Percentiles rank a stretch among this genome's conserved stretches.
phyloP scores from a whole-genome alignment of 1,140 invertebrate genomes.

The Neuroterus valhalla region DNA sequence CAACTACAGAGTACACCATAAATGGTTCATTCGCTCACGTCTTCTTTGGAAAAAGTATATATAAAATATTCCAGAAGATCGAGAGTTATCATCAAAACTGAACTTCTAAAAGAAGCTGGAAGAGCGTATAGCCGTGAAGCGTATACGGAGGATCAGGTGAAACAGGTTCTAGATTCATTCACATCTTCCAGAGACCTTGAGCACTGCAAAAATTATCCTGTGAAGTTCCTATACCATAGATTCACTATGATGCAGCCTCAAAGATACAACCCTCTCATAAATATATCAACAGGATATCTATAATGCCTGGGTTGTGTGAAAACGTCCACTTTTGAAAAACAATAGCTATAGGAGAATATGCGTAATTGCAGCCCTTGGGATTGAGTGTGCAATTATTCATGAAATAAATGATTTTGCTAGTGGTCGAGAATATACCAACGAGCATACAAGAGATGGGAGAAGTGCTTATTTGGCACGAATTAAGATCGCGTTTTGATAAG shows the following conservation, averaged over 20 bases:
- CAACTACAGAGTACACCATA: background rate
- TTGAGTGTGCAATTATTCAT: constrained; percentile 10
- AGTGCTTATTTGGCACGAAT: no score
- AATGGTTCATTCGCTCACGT: background rate
- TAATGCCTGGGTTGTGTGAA: background rate
- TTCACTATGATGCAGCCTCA: constrained; percentile 39
- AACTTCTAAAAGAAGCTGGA: constrained; percentile 52
- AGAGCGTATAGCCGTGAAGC: constrained; percentile 36
- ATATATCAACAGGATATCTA: constrained; percentile 31
- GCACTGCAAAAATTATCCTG: constrained; percentile 54
- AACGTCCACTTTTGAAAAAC: constrained; percentile 22
- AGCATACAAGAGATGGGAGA: no score
- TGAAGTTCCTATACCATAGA: constrained; percentile 51
- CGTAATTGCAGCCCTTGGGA: background rate
- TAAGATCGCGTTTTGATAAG: background rate
- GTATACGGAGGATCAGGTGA: constrained; percentile 44
- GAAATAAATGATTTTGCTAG: constrained; percentile 11
- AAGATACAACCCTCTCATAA: constrained; percentile 33
- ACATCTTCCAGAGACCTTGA: constrained; percentile 61
- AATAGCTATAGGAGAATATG: constrained; percentile 8
- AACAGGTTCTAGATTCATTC: constrained; percentile 69
- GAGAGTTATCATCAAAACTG: constrained; percentile 22
- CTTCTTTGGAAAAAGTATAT: background rate
- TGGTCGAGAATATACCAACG: background rate
- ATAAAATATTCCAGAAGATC: constrained; percentile 8